Conservation (phyloP, 2,113 vertebrate species). For the Coptodon bakossiorum region DNA sequence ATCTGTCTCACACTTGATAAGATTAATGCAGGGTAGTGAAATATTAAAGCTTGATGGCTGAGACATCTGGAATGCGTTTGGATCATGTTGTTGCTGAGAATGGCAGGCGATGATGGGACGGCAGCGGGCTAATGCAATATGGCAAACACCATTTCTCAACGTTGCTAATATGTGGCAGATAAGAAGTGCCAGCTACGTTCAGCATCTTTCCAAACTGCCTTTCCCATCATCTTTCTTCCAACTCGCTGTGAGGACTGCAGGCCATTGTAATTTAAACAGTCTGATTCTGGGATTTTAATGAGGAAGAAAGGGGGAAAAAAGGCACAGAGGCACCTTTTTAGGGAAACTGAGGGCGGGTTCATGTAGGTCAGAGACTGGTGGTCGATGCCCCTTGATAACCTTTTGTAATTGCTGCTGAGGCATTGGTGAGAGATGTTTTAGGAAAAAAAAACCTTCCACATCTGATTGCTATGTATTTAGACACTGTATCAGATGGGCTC, state of each 20-base stretch:
- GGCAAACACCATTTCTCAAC: conserved; percentile 55
- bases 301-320: conserved; percentile 15
- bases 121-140: conserved; percentile 59
- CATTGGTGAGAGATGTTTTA: conserved; percentile 81
- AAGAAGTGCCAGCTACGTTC: conserved; percentile 58
- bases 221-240: conserved; percentile 36
- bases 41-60: conserved; percentile 63
- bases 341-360: conserved; percentile 78
- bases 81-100: conserved; percentile 66
- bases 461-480: conserved; percentile 85
- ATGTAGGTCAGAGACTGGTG: conserved; percentile 75
- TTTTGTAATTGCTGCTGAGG: conserved; percentile 82
- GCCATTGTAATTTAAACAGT: conserved; percentile 17
- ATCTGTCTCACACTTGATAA: conserved; percentile 67
- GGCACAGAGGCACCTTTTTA: conserved; percentile 66
- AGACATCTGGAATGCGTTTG: conserved; percentile 76
- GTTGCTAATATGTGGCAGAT: conserved; percentile 57
- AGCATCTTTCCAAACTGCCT: conserved; percentile 31
- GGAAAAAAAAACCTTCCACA: conserved; percentile 68
- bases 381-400: conserved; percentile 95
- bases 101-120: conserved; percentile 64
- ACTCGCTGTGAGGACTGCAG: background rate
- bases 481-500: conserved; percentile 84
- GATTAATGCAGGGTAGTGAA: conserved; percentile 69
- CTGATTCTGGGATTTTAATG: conserved; percentile 80